phyloP scores from a whole-genome alignment of 2,113 vertebrate genomes.

The Solea solea region DNA sequence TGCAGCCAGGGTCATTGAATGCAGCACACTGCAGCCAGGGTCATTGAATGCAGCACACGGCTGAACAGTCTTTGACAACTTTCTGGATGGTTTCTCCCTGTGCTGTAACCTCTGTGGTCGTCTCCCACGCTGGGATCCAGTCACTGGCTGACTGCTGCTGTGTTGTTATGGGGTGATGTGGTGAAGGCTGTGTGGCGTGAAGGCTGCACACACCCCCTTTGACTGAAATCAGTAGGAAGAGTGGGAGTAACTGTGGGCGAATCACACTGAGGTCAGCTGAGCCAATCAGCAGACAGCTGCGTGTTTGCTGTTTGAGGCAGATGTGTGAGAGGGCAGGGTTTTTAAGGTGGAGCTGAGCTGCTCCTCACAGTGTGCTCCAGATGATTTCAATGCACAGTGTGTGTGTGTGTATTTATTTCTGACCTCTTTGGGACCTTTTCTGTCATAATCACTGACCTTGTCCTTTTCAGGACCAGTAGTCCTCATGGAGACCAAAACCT shows the following conservation, averaged over 20 bases:
- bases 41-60: background rate
- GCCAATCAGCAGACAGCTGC: conserved; percentile 55
- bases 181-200: conserved; percentile 33
- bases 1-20: background rate
- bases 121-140: background rate
- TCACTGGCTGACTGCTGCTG: background rate
- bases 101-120: background rate
- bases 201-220: conserved; percentile 53
- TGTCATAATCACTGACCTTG: too few species aligned
- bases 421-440: too few species aligned
- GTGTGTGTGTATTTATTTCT: too few species aligned
- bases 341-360: conserved; percentile 74
- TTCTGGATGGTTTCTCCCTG: background rate
- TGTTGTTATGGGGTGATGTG: conserved; percentile 10
- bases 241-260: conserved; percentile 57
- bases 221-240: conserved; percentile 24
- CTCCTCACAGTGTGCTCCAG: too few species aligned
- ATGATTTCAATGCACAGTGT: too few species aligned
- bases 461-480: too few species aligned
- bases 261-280: conserved; percentile 41
- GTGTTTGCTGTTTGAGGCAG: conserved; percentile 68
- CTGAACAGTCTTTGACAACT: background rate
- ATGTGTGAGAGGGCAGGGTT: conserved; percentile 35
- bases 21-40: background rate
- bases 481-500: too few species aligned